Percentiles rank a stretch among this genome's conserved stretches.
phyloP scores from a whole-genome alignment of 2,888 invertebrate species.

The Cerceris rybyensis region DNA sequence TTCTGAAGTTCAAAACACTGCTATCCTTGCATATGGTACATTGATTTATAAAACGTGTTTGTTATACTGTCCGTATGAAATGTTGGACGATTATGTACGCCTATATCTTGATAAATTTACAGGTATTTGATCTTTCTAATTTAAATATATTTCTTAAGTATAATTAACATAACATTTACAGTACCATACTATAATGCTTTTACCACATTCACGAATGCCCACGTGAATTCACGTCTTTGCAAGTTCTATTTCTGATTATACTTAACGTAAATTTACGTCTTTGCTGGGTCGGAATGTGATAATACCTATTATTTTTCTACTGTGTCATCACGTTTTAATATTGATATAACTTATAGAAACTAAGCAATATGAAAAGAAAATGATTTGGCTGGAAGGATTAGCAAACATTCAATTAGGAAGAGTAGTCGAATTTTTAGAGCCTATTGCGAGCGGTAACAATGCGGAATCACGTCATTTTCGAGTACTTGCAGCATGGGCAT shows the following conservation, averaged over 20 bases:
- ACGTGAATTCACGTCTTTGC: too few species aligned
- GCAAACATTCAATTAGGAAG: constrained; percentile 86
- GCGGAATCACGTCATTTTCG: constrained; percentile 84
- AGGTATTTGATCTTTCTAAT: constrained; percentile 81
- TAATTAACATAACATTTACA: constrained; percentile 72
- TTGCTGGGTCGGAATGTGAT: too few species aligned
- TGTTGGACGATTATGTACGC: constrained; percentile 88
- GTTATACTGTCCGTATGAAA: constrained; percentile 84
- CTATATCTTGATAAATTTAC: constrained; percentile 88
- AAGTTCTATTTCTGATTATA: too few species aligned
- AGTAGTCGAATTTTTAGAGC: constrained; percentile 81
- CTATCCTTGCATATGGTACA: constrained; percentile 87
- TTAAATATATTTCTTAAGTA: constrained; percentile 15
- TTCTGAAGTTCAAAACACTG: constrained; percentile 86
- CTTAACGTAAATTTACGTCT: too few species aligned
- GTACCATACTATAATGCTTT: constrained; percentile 87
- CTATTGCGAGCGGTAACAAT: constrained; percentile 81
- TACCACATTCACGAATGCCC: too few species aligned
- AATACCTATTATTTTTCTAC: too few species aligned
- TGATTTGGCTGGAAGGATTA: constrained; percentile 88
- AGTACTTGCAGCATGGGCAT: constrained; percentile 87
- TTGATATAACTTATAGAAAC: constrained; percentile 48
- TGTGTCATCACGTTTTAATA: too few species aligned
- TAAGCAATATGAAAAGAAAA: constrained; percentile 85
- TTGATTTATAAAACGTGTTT: constrained; percentile 86